Evolutionary conservation across 2,888 invertebrate species (phyloP), one percentile per base, ranked within the genome.

Genomic region (Agrochola litura): DNA sequence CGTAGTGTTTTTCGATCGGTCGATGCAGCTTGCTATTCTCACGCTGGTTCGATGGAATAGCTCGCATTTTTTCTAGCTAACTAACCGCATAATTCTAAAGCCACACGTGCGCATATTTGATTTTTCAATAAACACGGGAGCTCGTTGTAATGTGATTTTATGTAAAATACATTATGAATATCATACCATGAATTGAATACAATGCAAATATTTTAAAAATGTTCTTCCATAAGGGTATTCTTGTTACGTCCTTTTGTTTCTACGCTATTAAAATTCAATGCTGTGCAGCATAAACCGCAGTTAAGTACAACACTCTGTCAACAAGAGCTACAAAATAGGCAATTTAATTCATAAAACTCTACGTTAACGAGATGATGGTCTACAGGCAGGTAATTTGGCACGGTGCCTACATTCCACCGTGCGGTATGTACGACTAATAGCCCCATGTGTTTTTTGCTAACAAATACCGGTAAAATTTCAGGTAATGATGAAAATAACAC

Each of bases 301-400:
- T 77, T 83, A 89, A 81, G 63, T 80, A 78, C 79, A 77, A 73
- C 49, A 46, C 37, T 77, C 60, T 65, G 64, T 78, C 73, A 83
- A 82, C 79, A 79, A 84, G 79, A 87, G 82, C 77, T 87, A 85
- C 89, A 85, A 89, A 90, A 91, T 90, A 89, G 89, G 89, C 88
- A 93, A 91, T 93, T 92, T 91, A 91, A 90, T 92, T 92, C 91
- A 92, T 91, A 93, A 92, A 92, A 90, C 89, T 88, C 72, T 76
- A 87, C 85, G 89, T 90, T 92, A 92, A 92, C 91, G 88, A 92
- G 90, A 91, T 90, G 89, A 91, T 91, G 89, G 90, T 86, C 85
- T 86, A 87, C 87, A 86, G 87, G 89, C 92, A 92, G 91, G 93
- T 93, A 93, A 94, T 94, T 95, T 94, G 95, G 95, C 94, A 85